Conservation (phyloP, 2,797 vertebrate genomes). For the Oophaga sylvatica region DNA sequence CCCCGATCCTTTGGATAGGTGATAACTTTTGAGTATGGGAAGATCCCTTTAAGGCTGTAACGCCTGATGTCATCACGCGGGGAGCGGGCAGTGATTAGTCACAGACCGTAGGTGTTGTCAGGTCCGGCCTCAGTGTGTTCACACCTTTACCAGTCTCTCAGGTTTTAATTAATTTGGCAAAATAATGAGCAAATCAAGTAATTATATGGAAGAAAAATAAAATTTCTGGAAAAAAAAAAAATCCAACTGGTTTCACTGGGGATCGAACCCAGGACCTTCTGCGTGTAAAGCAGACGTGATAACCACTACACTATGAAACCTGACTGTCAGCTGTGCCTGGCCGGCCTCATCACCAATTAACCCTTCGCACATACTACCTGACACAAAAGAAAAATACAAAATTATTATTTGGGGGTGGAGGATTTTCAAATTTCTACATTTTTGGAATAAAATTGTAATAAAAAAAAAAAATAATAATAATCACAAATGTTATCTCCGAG, state of each 20-base stretch:
- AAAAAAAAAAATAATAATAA: too few relatives aligned
- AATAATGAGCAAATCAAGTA: background rate
- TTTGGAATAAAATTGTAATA: too few relatives aligned
- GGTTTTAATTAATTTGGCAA: background rate
- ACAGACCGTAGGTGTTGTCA: background rate
- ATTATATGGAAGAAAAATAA: too few relatives aligned
- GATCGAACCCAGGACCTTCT: constrained; percentile 54
- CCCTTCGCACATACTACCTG: background rate
- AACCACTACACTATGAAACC: constrained; percentile 55
- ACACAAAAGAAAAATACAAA: too few relatives aligned
- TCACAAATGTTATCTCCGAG: too few relatives aligned
- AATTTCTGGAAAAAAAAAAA: background rate
- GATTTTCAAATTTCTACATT: background rate
- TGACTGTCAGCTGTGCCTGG: fast-evolving
- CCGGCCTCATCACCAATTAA: background rate
- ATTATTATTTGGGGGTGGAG: background rate
- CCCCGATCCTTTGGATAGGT: too few relatives aligned
- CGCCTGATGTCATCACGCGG: background rate
- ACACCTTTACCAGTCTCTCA: background rate
- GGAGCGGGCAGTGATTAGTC: background rate
- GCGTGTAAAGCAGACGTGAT: constrained; percentile 54
- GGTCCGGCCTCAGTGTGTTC: too few relatives aligned
- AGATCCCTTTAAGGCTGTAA: background rate
- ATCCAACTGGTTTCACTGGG: constrained; percentile 42
- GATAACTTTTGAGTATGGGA: too few relatives aligned